Evolutionary conservation across 1,140 invertebrate species (phyloP), one percentile per base, ranked within the genome.

Genomic region (Apis dorsata): DNA sequence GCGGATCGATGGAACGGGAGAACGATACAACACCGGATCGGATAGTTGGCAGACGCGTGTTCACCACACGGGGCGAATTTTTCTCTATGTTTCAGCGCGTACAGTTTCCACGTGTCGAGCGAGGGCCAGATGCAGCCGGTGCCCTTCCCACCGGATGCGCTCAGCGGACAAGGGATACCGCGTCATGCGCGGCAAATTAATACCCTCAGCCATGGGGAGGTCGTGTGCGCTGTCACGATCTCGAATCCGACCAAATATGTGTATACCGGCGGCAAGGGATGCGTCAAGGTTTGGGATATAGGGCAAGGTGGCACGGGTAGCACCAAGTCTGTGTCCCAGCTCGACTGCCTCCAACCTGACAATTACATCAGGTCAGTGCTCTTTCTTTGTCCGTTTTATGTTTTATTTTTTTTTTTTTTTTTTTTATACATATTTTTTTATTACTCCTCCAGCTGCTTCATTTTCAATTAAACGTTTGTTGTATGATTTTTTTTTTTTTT

Each of bases 91-190:
- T 94, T 59, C 93, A 96, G 96, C 83, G 96, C 96, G 15, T 97
- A 97, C 94, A 96, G 96, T 80, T 97, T 96, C 92, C 96, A 97
- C 91, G 96, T 97, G 59, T 95, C 95, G 87, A 95, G 95, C 72
- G 96, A 97, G 87, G 96, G 94, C 92, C 96, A 90, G 94, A 95
- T 97, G 94, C 95, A 96, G 90, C 97, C 97, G 1, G 96, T 97
- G n/a, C 96, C 96, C 53, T 98, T 98, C 92, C 97, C 97, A 9
- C 95, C 96, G 5, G 99, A 99, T 93, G 98, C 98, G 57, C 94
- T 99, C 53, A 96, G 97, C 69, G 98, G 97, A n/a, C 96, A 97
- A 15, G 99, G 98, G 9, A 98, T 99, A 91, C 99, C 97, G 1
- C 94, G 96, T 65, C 96, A 97, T 90, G 96, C 96, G 3, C 94